Percentiles rank a stretch among this genome's conserved stretches.
Conservation (phyloP, 1,140 invertebrate genomes). For the Antheraea pernyi region DNA sequence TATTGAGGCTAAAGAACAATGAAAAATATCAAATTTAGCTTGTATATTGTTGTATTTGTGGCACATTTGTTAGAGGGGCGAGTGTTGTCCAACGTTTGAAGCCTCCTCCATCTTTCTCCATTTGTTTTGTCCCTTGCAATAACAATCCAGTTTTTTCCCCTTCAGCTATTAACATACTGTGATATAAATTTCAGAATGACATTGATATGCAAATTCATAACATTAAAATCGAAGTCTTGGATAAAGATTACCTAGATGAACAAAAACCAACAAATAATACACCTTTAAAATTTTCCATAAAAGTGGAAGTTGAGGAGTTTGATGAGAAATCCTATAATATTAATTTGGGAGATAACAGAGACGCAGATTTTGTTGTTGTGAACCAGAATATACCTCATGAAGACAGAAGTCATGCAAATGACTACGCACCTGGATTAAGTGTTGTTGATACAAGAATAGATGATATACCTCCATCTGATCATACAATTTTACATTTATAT, state of each 20-base stretch:
- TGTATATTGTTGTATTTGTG: too few species aligned
- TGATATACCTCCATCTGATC: background rate
- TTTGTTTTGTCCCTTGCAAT: too few species aligned
- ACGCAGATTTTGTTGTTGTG: too few species aligned
- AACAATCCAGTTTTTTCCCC: too few species aligned
- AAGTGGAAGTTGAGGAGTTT: constrained; percentile 37
- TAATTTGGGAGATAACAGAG: background rate
- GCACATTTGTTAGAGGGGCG: too few species aligned
- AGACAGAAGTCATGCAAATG: background rate
- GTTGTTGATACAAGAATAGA: background rate
- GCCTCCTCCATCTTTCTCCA: too few species aligned
- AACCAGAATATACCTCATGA: background rate
- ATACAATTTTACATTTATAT: background rate
- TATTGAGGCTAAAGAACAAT: too few species aligned
- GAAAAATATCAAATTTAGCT: too few species aligned
- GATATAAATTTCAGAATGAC: background rate
- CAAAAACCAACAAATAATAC: background rate
- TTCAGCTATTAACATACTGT: too few species aligned
- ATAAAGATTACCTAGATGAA: background rate
- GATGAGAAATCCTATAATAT: background rate
- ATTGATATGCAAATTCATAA: background rate
- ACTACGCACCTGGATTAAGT: background rate
- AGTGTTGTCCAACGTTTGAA: too few species aligned
- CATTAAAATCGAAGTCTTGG: background rate
- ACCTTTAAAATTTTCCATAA: constrained; percentile 7